Percentiles rank a stretch among this genome's conserved stretches.
Conservation (phyloP, 2,113 vertebrate species). For the Tetrax tetrax region DNA sequence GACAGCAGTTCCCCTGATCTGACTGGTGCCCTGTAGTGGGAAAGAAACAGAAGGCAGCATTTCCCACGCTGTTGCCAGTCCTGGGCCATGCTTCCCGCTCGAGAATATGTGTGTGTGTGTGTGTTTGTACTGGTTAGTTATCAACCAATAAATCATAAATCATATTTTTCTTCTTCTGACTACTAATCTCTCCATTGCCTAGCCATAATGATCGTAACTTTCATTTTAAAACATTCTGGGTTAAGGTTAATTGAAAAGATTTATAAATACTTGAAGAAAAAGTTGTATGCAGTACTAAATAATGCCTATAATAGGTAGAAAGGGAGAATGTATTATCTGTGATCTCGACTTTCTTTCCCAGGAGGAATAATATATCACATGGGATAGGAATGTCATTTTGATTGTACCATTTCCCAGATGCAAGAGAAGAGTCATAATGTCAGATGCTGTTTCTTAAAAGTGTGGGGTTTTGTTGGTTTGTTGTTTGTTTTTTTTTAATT, state of each 20-base stretch:
- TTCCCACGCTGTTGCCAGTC: not conserved
- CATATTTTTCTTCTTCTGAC: not conserved
- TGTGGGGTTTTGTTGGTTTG: fast-evolving
- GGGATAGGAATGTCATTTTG: not conserved
- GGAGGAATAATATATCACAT: not conserved
- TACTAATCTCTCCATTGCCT: not conserved
- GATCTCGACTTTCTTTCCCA: not conserved
- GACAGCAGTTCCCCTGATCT: not conserved
- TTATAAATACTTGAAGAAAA: not conserved
- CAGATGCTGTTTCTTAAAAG: not conserved
- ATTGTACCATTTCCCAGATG: not conserved
- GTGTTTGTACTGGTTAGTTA: not conserved
- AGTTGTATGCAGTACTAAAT: not conserved
- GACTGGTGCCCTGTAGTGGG: not conserved
- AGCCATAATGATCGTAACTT: not conserved
- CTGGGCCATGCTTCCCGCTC: fast-evolving
- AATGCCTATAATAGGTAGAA: not conserved
- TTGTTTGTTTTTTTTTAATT: not conserved
- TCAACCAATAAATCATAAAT: not conserved
- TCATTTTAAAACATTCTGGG: not conserved
- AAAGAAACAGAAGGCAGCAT: not conserved
- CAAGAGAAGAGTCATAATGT: not conserved
- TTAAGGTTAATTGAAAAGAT: not conserved
- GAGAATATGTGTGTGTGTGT: not conserved
- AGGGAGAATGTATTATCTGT: not conserved